phyloP scores from a whole-genome alignment of 2,797 vertebrate species.

The Loris lydekkerianus region DNA sequence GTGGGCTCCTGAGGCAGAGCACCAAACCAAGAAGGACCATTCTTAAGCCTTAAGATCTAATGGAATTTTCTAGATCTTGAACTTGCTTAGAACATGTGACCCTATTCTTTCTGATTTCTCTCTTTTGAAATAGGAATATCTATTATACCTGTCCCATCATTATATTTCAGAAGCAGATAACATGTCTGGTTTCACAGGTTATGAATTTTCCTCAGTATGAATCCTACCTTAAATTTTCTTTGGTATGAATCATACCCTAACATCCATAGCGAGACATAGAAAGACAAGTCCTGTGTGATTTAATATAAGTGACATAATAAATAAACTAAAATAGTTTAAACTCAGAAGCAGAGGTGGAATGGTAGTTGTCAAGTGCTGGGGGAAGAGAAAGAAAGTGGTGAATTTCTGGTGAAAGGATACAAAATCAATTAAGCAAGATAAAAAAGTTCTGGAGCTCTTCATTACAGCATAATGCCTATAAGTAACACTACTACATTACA shows the following conservation, averaged over 20 bases:
- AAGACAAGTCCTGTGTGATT: background rate
- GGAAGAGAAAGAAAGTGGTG: background rate
- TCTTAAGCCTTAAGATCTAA: background rate
- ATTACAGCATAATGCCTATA: background rate
- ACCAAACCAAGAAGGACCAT: background rate
- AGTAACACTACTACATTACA: background rate
- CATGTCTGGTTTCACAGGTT: background rate
- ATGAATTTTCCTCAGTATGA: background rate
- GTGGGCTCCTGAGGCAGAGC: background rate
- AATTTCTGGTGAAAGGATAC: background rate
- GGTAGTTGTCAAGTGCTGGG: background rate
- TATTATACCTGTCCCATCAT: background rate
- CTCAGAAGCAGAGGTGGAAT: background rate
- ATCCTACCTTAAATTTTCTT: background rate
- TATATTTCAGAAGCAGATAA: background rate
- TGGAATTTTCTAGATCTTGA: background rate
- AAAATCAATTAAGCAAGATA: background rate
- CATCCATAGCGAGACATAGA: background rate
- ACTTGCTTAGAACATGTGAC: background rate
- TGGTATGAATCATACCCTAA: background rate
- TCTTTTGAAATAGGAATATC: background rate
- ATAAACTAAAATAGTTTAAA: background rate
- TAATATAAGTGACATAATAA: too few relatives aligned
- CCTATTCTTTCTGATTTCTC: background rate
- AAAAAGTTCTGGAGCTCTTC: background rate